Percentiles rank a stretch among this genome's conserved stretches.
phyloP scores from a whole-genome alignment of 2,797 vertebrate genomes.

The Syngnathus acus region DNA sequence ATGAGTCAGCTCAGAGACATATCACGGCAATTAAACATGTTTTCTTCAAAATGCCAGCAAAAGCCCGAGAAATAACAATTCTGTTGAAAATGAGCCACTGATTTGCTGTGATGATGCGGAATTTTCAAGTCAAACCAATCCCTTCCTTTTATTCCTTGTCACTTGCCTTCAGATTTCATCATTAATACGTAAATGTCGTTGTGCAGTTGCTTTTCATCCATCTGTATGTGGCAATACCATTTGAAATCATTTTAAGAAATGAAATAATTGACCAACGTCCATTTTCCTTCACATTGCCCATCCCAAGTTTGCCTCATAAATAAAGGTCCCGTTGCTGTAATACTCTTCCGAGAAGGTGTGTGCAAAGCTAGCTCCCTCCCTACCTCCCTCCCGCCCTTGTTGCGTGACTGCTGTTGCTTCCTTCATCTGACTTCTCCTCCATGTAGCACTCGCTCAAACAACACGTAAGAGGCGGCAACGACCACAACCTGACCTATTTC shows the following conservation, averaged over 20 bases:
- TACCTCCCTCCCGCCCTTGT: conserved; percentile 2
- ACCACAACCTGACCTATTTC: conserved; percentile 46
- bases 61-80: conserved; percentile 9
- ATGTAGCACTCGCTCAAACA: conserved; percentile 24
- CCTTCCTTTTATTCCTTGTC: neutral
- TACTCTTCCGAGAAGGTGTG: conserved; percentile 12
- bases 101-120: neutral
- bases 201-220: neutral
- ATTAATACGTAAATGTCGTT: neutral
- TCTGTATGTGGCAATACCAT: too few species aligned
- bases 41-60: neutral
- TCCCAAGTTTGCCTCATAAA: neutral
- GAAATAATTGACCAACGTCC: too few species aligned
- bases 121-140: neutral
- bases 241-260: too few species aligned
- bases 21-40: too few species aligned
- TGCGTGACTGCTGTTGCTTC: conserved; percentile 14
- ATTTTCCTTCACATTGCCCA: neutral
- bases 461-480: conserved; percentile 19
- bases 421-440: conserved; percentile 17
- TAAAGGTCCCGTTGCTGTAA: conserved; percentile 9
- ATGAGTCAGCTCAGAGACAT: conserved; percentile 45
- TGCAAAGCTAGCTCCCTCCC: conserved; percentile 10
- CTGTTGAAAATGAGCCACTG: neutral
- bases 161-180: neutral